These are phyloP conservation scores for Drosophila austrosaltans DNA, from an alignment of 2,888 invertebrate genomes.

Conservation along the genomic window DNA sequence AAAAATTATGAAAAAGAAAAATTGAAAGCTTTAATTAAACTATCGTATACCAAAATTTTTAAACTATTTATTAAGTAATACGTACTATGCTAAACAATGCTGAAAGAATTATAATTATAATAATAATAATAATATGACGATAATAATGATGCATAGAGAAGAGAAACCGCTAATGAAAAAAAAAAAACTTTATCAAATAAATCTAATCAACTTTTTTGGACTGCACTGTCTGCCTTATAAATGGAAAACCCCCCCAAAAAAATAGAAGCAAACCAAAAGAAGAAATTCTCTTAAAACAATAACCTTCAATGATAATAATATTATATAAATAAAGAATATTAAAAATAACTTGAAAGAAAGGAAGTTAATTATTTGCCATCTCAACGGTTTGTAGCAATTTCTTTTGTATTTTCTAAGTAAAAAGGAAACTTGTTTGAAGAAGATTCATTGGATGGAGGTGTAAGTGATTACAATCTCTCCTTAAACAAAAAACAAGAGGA, in stretches of 20 bases:
- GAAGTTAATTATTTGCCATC: neutral
- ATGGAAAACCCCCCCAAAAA: constrained; percentile 12
- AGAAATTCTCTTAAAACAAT: constrained; percentile 33
- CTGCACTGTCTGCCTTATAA: constrained; percentile 74
- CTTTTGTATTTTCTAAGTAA: too few relatives aligned
- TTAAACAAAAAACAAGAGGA: too few relatives aligned
- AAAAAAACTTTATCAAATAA: constrained; percentile 39
- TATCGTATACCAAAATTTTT: constrained; percentile 59
- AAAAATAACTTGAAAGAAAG: constrained; percentile 32
- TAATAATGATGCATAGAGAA: constrained; percentile 15
- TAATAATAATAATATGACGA: neutral
- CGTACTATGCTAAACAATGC: constrained; percentile 30
- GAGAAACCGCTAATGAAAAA: constrained; percentile 24
- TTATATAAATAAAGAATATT: constrained; percentile 51
- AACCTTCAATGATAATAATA: constrained; percentile 54
- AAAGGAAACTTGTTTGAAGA: too few relatives aligned
- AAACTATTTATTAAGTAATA: constrained; percentile 44
- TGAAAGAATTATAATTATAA: constrained; percentile 21
- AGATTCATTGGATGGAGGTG: too few relatives aligned
- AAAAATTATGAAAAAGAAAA: neutral
- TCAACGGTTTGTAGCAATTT: neutral
- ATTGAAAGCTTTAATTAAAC: constrained; percentile 73
- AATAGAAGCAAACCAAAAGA: constrained; percentile 35
- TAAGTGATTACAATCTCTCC: too few relatives aligned
- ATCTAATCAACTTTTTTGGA: constrained; percentile 53